Evolutionary conservation across 2,888 invertebrate genomes (phyloP).

Genomic region (Idaea straminata): DNA sequence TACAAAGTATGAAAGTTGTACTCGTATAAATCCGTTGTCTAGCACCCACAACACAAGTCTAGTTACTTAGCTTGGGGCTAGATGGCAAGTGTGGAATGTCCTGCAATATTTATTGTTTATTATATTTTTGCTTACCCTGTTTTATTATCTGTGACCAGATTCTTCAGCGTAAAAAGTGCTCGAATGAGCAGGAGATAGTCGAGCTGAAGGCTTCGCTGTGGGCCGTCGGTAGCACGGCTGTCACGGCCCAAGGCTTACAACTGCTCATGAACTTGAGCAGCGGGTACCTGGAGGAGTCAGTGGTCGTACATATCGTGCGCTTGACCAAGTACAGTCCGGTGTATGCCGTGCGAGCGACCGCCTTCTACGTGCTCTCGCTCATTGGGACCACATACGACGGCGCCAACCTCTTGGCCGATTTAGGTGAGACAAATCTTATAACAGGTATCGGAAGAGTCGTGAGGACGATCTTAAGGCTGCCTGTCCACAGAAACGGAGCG

Average conservation of each 20-base stretch:
- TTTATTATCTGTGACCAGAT: slow-evolving; percentile 37
- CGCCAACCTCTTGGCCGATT: slow-evolving; percentile 86
- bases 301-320: slow-evolving; percentile 73
- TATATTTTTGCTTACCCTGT: neutral
- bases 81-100: too few relatives aligned
- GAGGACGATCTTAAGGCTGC: neutral
- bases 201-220: slow-evolving; percentile 94
- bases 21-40: too few relatives aligned
- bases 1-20: too few relatives aligned
- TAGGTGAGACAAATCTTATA: slow-evolving; percentile 69
- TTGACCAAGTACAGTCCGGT: slow-evolving; percentile 90
- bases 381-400: slow-evolving; percentile 92
- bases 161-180: slow-evolving; percentile 76
- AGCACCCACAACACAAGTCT: too few relatives aligned
- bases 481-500: too few relatives aligned
- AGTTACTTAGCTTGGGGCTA: too few relatives aligned
- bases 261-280: slow-evolving; percentile 81
- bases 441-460: too few relatives aligned
- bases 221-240: slow-evolving; percentile 92
- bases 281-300: slow-evolving; percentile 63
- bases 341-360: slow-evolving; percentile 93
- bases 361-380: slow-evolving; percentile 92
- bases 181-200: slow-evolving; percentile 84
- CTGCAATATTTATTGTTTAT: neutral
- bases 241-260: slow-evolving; percentile 87